These are phyloP conservation scores for Solenopsis fugax DNA, from an alignment of 1,140 invertebrate genomes.

Conservation along the genomic window DNA sequence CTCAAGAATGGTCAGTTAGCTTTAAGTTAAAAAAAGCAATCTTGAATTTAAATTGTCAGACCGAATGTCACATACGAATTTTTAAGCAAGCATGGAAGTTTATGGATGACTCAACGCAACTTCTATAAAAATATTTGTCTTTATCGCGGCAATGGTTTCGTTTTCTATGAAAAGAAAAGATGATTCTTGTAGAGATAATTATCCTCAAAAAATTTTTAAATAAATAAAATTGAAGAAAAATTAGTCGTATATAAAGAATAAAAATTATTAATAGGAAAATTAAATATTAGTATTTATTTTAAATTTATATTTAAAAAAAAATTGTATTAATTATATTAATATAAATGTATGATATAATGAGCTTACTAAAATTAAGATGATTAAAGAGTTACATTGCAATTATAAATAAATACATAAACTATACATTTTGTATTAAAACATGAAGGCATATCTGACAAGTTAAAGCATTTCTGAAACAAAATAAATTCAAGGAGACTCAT, in stretches of 20 bases:
- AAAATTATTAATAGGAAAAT: no score
- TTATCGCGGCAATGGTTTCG: neutral
- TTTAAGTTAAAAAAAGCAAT: neutral
- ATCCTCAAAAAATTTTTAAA: neutral
- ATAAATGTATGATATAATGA: no score
- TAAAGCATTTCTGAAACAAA: neutral
- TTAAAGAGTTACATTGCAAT: no score
- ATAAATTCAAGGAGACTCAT: neutral
- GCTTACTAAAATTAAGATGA: no score
- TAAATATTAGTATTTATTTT: no score
- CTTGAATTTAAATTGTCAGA: slow-evolving; percentile 7
- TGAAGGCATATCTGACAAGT: neutral
- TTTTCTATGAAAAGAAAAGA: neutral
- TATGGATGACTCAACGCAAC: neutral
- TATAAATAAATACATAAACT: no score
- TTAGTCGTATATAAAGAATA: no score
- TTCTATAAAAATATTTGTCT: neutral
- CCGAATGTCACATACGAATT: neutral
- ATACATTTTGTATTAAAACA: no score
- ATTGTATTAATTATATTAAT: no score
- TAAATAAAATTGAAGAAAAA: no score
- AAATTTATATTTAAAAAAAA: no score
- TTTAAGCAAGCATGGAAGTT: neutral
- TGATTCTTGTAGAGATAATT: neutral
- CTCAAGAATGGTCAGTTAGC: neutral